Percentiles rank a stretch among this genome's conserved stretches.
These are phyloP conservation scores for Sarcophilus harrisii DNA, from an alignment of 2,797 vertebrate species.

Conservation along the genomic window DNA sequence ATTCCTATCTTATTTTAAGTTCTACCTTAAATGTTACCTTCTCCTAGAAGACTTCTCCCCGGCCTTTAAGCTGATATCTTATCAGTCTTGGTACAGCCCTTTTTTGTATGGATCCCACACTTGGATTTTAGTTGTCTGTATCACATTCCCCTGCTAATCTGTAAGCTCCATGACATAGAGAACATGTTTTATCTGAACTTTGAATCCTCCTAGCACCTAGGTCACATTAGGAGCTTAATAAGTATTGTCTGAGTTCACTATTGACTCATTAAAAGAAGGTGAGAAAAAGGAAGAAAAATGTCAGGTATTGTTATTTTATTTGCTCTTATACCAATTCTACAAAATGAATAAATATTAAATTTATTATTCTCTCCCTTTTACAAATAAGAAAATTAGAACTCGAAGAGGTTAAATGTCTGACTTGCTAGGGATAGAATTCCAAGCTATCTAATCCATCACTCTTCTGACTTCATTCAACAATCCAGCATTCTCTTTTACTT, in stretches of 20 bases:
- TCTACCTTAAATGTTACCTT: not conserved
- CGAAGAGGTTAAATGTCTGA: not conserved
- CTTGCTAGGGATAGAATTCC: not conserved
- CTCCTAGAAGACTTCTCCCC: not conserved
- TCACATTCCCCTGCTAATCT: not conserved
- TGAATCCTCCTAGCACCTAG: not conserved
- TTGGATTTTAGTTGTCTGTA: not conserved
- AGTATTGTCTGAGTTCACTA: not conserved
- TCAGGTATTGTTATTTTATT: not conserved
- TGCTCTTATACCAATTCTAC: not conserved
- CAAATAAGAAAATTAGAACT: not conserved
- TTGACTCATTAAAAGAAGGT: not conserved
- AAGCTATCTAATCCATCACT: not conserved
- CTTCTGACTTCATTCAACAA: not conserved
- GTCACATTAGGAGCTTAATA: not conserved
- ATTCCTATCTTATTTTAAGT: not conserved
- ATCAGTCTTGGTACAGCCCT: not conserved
- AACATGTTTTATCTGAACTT: not conserved
- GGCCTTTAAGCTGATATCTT: not conserved
- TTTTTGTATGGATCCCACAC: not conserved
- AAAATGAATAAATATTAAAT: not conserved
- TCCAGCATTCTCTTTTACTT: not conserved
- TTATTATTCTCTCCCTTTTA: not conserved
- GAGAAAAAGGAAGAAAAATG: not conserved
- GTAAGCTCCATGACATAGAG: not conserved